Percentiles rank a stretch among this genome's conserved stretches.
Evolutionary conservation across 2,797 vertebrate genomes (phyloP).

Genomic region (Holocentrus rufus): DNA sequence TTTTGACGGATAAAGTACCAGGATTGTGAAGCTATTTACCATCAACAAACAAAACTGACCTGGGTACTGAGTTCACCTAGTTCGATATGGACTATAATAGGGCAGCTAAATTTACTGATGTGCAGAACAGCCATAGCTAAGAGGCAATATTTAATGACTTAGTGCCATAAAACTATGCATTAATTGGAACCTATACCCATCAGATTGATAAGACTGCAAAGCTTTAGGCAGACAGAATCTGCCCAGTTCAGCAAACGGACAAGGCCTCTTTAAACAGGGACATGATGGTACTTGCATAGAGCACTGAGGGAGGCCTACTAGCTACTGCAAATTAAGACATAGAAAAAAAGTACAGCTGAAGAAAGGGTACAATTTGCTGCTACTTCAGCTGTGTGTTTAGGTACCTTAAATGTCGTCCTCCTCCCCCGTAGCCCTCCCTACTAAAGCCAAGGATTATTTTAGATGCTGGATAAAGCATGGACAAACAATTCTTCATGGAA

Average conservation of each 20-base stretch:
- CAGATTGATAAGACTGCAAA: constrained; percentile 44
- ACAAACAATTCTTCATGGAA: constrained; percentile 28
- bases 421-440: constrained; percentile 2
- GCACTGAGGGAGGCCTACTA: constrained; percentile 59
- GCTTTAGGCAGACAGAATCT: constrained; percentile 51
- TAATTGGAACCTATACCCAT: constrained; percentile 25
- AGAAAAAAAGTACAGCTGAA: constrained; percentile 50
- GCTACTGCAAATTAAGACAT: constrained; percentile 55
- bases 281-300: constrained; percentile 69
- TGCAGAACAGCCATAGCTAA: constrained; percentile 11
- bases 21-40: constrained; percentile 6
- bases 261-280: constrained; percentile 73
- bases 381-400: constrained; percentile 24
- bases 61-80: neutral
- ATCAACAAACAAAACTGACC: constrained; percentile 2
- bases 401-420: neutral
- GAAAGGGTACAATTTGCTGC: constrained; percentile 29
- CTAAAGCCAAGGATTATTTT: constrained; percentile 55
- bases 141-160: constrained; percentile 29
- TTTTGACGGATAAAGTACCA: constrained; percentile 7
- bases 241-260: constrained; percentile 55
- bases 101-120: constrained; percentile 37
- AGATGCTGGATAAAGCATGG: constrained; percentile 50
- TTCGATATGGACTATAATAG: neutral
- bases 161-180: constrained; percentile 35